Evolutionary conservation across 37 sponge, comb jelly and placozoan species (phyloP).

Genomic region (Agelas oroides): DNA sequence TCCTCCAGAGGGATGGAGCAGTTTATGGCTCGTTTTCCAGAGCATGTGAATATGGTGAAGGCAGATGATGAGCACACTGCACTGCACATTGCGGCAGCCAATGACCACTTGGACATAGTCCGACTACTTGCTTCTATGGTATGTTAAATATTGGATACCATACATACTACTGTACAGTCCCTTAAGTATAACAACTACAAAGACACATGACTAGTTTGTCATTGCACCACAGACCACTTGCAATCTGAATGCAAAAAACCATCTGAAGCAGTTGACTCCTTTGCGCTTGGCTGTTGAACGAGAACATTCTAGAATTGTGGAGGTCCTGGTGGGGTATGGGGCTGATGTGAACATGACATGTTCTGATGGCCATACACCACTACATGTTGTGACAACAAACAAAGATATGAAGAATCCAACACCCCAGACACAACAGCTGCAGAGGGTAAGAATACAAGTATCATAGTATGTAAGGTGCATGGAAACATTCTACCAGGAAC

Average conservation of each 20-base stretch:
- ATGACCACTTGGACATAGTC: conserved; percentile 9
- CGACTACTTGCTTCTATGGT: neutral
- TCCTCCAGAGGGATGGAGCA: conserved; percentile 33
- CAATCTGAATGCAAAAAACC: conserved; percentile 2
- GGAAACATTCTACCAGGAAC: no score
- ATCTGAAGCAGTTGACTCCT: neutral
- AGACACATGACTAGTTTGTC: no score
- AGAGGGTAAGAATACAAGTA: neutral
- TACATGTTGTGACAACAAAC: neutral
- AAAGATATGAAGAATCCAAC: neutral
- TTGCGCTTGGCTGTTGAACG: conserved; percentile 26
- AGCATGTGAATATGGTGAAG: conserved; percentile 39
- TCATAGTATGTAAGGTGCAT: neutral
- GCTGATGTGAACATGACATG: conserved; percentile 11
- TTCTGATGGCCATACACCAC: conserved; percentile 13
- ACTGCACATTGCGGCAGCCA: conserved; percentile 26
- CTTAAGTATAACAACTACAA: no score
- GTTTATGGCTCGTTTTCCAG: conserved; percentile 24
- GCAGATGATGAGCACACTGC: conserved; percentile 44
- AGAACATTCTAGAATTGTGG: conserved; percentile 9
- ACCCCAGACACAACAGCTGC: neutral
- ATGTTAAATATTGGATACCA: no score
- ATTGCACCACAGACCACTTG: neutral
- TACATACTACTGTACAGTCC: no score
- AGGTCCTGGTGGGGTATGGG: conserved; percentile 7